Evolutionary conservation across 1,140 invertebrate genomes (phyloP), one percentile per base, ranked within the genome.

Genomic region (Brachionus rotundiformis): DNA sequence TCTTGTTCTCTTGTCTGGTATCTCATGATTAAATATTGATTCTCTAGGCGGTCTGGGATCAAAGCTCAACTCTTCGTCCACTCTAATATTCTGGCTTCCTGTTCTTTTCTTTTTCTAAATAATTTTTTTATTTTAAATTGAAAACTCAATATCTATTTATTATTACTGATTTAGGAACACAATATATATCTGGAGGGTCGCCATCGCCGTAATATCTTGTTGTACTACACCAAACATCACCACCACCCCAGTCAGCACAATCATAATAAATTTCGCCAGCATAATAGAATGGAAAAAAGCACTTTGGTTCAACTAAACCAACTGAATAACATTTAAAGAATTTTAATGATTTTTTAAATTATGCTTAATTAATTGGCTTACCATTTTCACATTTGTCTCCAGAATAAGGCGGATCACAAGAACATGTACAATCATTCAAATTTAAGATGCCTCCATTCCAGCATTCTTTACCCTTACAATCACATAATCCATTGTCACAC

Each of bases 401-500:
- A 27, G 11, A n/a, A 29, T 13, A 77, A 77, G 49, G 49, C 19
- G 44, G 25, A 77, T 54, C 41, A 59, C 73, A 77, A 29, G 16
- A 33, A 59, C 73, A 77, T n/a, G 41, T 77, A 59, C 73, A 77
- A 59, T 27, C 29, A 33, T 49, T 59, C 49, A 36, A 16, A 44
- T 77, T 33, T 7, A 77, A 16, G 16, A 25, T 77, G 7, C 73
- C 73, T 16, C 73, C 73, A 77, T 77, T 77, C 73, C 41, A 77
- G 39, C 73, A 77, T 33, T 77, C 73, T 44, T n/a, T 77, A 16
- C 73, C 73, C 49, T 25, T 77, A 59, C 73, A 77, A 59, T 77
- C 76, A 44, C 68, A 73, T 11, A 73, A 73, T 3, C 68, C 68
- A 79, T 79, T 31, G 27, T 79, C 19, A 39, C 76, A 79, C 29